These are phyloP conservation scores for Seriola rivoliana DNA, from an alignment of 2,113 vertebrate genomes.

Conservation along the genomic window DNA sequence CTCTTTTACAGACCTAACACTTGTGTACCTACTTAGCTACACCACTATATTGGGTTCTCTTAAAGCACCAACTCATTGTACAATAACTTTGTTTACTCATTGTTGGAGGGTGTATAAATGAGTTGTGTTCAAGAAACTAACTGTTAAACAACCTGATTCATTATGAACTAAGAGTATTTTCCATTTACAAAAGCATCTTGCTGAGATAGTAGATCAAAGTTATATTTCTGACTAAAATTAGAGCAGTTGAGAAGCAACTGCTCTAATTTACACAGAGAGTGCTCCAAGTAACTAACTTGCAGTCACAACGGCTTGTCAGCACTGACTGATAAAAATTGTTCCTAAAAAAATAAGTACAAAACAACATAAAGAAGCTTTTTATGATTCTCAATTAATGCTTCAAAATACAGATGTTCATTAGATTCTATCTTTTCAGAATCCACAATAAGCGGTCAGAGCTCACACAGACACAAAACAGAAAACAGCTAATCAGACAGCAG, in stretches of 20 bases:
- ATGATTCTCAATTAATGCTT: neutral
- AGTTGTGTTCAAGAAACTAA: neutral
- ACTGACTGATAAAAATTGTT: neutral
- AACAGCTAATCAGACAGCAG: constrained; percentile 65
- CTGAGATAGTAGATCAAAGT: neutral
- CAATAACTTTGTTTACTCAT: neutral
- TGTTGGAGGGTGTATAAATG: no score
- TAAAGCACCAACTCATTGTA: neutral
- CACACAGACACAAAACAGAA: constrained; percentile 67
- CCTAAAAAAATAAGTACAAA: neutral
- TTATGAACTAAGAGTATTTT: neutral
- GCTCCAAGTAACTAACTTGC: neutral
- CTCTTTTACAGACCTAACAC: neutral
- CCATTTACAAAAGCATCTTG: neutral
- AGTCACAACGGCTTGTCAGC: neutral
- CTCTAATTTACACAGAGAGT: neutral
- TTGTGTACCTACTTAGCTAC: neutral
- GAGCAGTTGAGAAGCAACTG: neutral
- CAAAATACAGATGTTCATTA: neutral
- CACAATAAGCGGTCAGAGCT: constrained; percentile 35
- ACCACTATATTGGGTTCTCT: neutral
- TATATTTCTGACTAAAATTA: neutral
- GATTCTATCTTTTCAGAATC: constrained; percentile 25
- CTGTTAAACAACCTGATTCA: neutral
- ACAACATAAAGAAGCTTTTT: neutral